Base-by-base conservation (phyloP, 2,113 vertebrate genomes). In the Percina caprodes region DNA sequence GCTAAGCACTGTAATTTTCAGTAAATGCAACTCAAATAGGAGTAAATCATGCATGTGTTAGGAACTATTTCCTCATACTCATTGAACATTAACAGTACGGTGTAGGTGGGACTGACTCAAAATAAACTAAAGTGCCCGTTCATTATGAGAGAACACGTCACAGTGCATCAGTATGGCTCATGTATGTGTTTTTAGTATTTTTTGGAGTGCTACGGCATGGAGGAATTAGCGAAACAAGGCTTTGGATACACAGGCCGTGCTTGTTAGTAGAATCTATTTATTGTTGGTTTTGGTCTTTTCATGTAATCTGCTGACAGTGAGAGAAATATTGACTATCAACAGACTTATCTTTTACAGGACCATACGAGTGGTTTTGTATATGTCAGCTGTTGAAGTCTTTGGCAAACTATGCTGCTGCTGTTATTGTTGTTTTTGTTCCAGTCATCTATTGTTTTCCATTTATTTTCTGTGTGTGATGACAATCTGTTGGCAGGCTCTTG, bases 401-500 rank as follows among this genome's bases (percentile, higher is more conserved):
- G 42, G 59, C 59, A 58, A 24, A 48, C 58, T 16, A 3, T 26
- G 26, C 23, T 14, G 8, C 16, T n/a, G 24, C n/a, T n/a, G n/a
- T n/a, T n/a, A 30, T 49, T 48, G 13, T 23, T 42, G 24, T 49
- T 42, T 35, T 49, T 77, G 35, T 55, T 61, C 18, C 23, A 63
- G 39, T 21, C 66, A 52, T 77, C 42, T n/a, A 45, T 72, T 49
- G n/a, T 69, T 45, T 54, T 56, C 14, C 55, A 60, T 24, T 51
- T 61, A 54, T 55, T 74, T 51, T 35, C 24, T 12, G 23, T 49
- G 45, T 9, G 11, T 12, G 55, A 74, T 46, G 24, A 42, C 73
- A 83, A 35, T 73, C 54, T 23, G 23, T 73, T 55, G 12, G 54
- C 54, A 24, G 68, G 33, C 80, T 46, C 13, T 21, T 39, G 51